Conservation (phyloP, 2,113 vertebrate genomes). For the Oncorhynchus tshawytscha region DNA sequence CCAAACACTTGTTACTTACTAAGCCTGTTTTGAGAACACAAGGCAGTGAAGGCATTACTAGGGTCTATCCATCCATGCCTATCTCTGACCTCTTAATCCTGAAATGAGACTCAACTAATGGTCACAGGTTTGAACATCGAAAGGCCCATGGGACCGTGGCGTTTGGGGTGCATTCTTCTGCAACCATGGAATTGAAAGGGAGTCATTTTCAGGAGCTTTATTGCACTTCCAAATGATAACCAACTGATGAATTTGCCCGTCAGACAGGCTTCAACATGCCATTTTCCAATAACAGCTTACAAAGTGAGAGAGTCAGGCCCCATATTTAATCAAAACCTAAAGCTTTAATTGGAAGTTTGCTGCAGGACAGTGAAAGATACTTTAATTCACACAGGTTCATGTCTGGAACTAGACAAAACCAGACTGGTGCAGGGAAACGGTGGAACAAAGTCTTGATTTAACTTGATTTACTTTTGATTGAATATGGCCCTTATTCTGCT, state of each 20-base stretch:
- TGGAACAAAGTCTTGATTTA: too few relatives aligned
- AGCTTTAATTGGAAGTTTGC: too few relatives aligned
- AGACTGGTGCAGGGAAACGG: too few relatives aligned
- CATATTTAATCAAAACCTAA: too few relatives aligned
- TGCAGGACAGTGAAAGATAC: too few relatives aligned
- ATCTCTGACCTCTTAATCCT: conserved; percentile 53
- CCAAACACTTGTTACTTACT: neutral
- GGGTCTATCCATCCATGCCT: conserved; percentile 35
- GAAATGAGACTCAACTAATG: conserved; percentile 44
- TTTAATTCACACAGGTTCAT: too few relatives aligned
- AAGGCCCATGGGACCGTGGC: conserved; percentile 41
- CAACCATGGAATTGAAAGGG: conserved; percentile 44
- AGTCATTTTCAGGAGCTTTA: conserved; percentile 51
- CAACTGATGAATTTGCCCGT: conserved; percentile 14
- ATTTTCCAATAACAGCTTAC: too few relatives aligned
- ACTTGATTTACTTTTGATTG: too few relatives aligned
- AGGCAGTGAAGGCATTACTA: conserved; percentile 9
- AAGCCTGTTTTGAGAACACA: conserved; percentile 23
- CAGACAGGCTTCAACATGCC: neutral
- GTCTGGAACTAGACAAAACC: too few relatives aligned
- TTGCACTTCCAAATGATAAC: conserved; percentile 29
- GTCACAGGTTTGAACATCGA: conserved; percentile 52
- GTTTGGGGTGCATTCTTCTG: conserved; percentile 48
- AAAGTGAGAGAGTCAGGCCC: too few relatives aligned
- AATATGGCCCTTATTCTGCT: too few relatives aligned